Evolutionary conservation across 2,797 vertebrate genomes (phyloP).

Genomic region (Danio albolineatus): DNA sequence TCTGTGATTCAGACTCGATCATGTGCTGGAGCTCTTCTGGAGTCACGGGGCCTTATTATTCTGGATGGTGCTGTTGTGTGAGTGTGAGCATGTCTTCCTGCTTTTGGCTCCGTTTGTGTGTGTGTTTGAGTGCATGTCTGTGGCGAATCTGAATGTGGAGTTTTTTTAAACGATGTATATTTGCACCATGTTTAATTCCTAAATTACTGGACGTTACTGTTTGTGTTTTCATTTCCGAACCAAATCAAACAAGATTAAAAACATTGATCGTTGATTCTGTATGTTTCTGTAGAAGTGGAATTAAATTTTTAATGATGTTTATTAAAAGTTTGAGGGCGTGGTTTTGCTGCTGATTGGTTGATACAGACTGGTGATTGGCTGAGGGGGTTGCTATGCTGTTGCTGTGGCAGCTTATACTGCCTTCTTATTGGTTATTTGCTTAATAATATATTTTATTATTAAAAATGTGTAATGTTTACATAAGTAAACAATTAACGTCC

Average conservation of each 20-base stretch:
- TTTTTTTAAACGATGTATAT: constrained; percentile 16
- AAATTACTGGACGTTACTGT: constrained; percentile 21
- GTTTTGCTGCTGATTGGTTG: too few relatives aligned
- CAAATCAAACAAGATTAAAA: constrained; percentile 38
- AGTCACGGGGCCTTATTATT: constrained; percentile 46
- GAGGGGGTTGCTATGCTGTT: too few relatives aligned
- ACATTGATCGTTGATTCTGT: background rate
- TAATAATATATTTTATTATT: too few relatives aligned
- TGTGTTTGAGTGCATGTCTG: constrained; percentile 20
- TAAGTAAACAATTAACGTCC: too few relatives aligned
- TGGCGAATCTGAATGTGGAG: constrained; percentile 33
- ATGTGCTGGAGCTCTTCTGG: constrained; percentile 17
- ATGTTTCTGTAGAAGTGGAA: background rate
- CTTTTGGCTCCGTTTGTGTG: background rate
- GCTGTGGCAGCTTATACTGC: too few relatives aligned
- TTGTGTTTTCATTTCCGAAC: constrained; percentile 46
- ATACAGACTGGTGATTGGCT: too few relatives aligned
- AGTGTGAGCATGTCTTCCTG: constrained; percentile 30
- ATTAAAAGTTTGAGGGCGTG: too few relatives aligned
- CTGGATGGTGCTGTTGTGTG: constrained; percentile 47
- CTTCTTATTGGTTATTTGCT: too few relatives aligned
- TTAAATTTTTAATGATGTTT: background rate
- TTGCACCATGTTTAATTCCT: constrained; percentile 35
- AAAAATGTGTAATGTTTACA: too few relatives aligned
- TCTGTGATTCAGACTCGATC: constrained; percentile 27